Evolutionary conservation across 2,888 invertebrate genomes (phyloP).

Genomic region (Seira ritae): DNA sequence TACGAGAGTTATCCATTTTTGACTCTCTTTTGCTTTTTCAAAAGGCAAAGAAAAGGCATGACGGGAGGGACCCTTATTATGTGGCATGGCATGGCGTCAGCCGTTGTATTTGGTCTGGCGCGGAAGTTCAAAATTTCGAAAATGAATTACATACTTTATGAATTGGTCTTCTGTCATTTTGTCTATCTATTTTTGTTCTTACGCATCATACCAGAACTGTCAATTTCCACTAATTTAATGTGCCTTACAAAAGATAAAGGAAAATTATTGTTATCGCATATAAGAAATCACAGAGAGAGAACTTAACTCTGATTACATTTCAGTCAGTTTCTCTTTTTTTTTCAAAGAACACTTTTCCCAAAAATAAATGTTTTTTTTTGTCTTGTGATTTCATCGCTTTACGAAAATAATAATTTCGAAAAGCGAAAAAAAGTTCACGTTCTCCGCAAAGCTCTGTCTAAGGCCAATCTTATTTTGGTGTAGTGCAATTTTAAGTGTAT

Average conservation of each 20-base stretch:
- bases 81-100: background rate
- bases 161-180: too few relatives aligned
- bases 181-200: background rate
- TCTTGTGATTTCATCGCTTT: background rate
- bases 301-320: background rate
- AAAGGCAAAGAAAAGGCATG: background rate
- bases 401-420: too few relatives aligned
- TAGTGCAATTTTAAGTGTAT: slow-evolving; percentile 15
- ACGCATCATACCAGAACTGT: background rate
- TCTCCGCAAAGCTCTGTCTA: slow-evolving; percentile 3
- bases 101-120: background rate
- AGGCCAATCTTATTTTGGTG: slow-evolving; percentile 9
- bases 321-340: background rate
- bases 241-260: background rate
- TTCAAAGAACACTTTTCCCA: background rate
- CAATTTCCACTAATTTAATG: background rate
- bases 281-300: too few relatives aligned
- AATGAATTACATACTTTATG: background rate
- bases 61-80: background rate
- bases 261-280: background rate
- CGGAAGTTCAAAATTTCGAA: background rate
- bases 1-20: background rate
- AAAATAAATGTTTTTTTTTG: background rate
- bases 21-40: too few relatives aligned
- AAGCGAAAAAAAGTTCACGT: too few relatives aligned